phyloP scores from a whole-genome alignment of 2,797 vertebrate species.

The Lacerta agilis region DNA sequence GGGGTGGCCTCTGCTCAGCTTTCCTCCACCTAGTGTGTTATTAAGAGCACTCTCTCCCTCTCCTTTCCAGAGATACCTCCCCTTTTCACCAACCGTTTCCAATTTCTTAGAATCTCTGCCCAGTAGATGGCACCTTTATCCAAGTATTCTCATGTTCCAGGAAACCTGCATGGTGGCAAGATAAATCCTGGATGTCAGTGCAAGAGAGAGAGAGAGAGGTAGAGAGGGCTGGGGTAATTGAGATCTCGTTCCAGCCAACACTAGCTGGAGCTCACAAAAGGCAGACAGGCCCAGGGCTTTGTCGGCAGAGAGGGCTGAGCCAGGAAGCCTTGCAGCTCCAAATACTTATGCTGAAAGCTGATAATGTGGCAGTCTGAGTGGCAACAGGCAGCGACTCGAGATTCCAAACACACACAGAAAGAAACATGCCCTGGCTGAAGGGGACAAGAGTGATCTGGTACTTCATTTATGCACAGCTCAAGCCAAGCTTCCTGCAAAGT shows the following conservation, averaged over 20 bases:
- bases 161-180: not conserved
- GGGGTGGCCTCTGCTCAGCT: conserved; percentile 54
- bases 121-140: conserved; percentile 65
- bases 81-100: not conserved
- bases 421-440: not conserved
- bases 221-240: not conserved
- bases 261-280: too few relatives aligned
- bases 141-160: not conserved
- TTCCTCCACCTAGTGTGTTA: conserved; percentile 54
- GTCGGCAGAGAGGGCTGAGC: not conserved
- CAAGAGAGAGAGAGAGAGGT: not conserved
- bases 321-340: not conserved
- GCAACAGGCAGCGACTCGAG: not conserved
- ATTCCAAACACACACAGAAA: not conserved
- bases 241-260: conserved; percentile 24
- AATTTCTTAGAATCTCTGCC: not conserved
- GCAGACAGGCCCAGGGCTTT: rapidly evolving
- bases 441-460: too few relatives aligned
- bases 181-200: not conserved
- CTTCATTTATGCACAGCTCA: not conserved
- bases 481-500: not conserved
- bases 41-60: conserved; percentile 34
- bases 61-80: not conserved
- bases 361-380: not conserved
- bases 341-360: conserved; percentile 10